Evolutionary conservation across 2,113 vertebrate species (phyloP).

Genomic region (Semnornis frantzii): DNA sequence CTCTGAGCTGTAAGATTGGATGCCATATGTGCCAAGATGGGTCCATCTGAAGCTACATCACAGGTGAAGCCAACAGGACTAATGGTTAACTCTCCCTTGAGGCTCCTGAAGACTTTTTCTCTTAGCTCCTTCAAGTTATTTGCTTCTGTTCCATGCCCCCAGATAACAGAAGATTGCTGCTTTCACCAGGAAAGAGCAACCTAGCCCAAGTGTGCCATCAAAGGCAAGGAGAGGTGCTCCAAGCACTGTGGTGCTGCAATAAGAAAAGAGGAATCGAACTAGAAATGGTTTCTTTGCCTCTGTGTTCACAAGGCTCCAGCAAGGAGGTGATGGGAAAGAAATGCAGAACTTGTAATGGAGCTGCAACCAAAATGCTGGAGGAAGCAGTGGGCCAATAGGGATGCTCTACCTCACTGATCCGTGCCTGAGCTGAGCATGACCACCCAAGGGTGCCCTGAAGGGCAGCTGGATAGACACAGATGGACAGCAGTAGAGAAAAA

Average conservation of each 20-base stretch:
- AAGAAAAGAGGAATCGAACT: neutral
- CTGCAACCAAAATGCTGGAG: rapidly evolving
- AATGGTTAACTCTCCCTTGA: neutral
- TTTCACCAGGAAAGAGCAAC: neutral
- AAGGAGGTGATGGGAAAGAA: neutral
- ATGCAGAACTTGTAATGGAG: neutral
- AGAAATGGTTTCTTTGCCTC: neutral
- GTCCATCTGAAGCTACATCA: neutral
- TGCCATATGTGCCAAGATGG: rapidly evolving
- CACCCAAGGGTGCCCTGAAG: rapidly evolving
- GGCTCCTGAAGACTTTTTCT: neutral
- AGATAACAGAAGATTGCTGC: neutral
- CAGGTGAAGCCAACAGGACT: neutral
- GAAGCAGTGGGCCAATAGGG: neutral
- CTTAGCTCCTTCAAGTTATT: neutral
- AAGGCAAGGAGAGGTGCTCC: neutral
- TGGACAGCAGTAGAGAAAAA: too few species aligned
- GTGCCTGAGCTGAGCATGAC: neutral
- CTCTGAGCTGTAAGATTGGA: neutral
- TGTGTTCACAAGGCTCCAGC: neutral
- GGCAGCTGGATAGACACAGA: rapidly evolving
- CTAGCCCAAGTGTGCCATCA: neutral
- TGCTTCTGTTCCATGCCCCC: neutral
- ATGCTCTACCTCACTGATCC: neutral
- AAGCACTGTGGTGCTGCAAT: neutral